Evolutionary conservation across 2,888 invertebrate genomes (phyloP).

Genomic region (Lochmaea capreae): DNA sequence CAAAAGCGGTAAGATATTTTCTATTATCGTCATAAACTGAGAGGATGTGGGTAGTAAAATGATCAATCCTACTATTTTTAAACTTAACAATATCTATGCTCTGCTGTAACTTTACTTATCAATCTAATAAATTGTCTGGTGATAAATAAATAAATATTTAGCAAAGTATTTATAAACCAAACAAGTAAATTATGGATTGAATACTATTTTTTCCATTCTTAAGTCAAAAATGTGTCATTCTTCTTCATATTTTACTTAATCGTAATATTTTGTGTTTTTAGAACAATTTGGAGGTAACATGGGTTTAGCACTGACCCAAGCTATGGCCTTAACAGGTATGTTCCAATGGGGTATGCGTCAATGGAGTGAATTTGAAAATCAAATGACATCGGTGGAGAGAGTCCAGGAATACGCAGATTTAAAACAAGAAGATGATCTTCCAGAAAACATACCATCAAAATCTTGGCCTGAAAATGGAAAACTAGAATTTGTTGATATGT

Average conservation of each 20-base stretch:
- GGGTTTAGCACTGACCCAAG: conserved; percentile 63
- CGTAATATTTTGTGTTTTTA: conserved; percentile 41
- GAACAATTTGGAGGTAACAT: conserved; percentile 61
- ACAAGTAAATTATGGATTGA: too few species aligned
- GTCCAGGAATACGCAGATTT: conserved; percentile 83
- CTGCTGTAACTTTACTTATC: too few species aligned
- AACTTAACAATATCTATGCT: too few species aligned
- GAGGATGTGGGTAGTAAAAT: not conserved
- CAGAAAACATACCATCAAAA: conserved; percentile 67
- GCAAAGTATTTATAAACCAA: too few species aligned
- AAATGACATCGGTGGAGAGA: conserved; percentile 92
- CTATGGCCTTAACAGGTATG: conserved; percentile 67
- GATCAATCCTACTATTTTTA: too few species aligned
- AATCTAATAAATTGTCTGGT: too few species aligned
- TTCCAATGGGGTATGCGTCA: conserved; percentile 87
- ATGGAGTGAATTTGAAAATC: conserved; percentile 70
- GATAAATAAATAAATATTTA: too few species aligned
- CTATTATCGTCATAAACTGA: not conserved
- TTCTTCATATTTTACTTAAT: not conserved
- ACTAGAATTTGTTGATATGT: conserved; percentile 76
- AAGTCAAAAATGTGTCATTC: not conserved
- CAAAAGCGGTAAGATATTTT: conserved; percentile 64
- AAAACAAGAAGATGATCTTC: conserved; percentile 67
- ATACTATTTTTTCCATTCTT: too few species aligned
- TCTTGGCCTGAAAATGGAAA: conserved; percentile 80